Evolutionary conservation across 2,113 vertebrate species (phyloP).

Genomic region (Callorhinus ursinus): DNA sequence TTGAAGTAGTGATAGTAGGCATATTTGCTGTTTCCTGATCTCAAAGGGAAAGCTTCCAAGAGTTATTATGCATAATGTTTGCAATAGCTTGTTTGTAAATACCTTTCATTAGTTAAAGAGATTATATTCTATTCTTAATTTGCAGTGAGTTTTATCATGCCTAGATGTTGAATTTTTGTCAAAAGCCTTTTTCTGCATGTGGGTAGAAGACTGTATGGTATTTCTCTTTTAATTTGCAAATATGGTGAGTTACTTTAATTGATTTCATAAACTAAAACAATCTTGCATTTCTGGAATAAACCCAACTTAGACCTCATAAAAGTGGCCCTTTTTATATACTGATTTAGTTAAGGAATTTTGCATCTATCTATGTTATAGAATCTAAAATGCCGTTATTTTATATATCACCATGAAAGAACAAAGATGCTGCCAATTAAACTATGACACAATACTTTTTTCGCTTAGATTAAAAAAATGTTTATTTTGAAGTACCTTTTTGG

Average conservation of each 20-base stretch:
- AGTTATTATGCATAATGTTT: background rate
- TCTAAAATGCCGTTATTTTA: background rate
- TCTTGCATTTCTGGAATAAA: background rate
- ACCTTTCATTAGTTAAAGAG: background rate
- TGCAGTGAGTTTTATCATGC: background rate
- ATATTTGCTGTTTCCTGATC: background rate
- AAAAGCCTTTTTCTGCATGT: background rate
- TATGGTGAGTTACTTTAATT: background rate
- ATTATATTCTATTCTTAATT: conserved; percentile 9
- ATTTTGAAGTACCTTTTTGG: conserved; percentile 1
- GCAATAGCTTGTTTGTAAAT: background rate
- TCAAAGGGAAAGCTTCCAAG: background rate
- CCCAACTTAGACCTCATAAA: background rate
- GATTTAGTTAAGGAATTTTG: background rate
- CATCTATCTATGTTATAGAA: background rate
- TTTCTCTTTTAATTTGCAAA: conserved; percentile 32
- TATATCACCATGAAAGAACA: background rate
- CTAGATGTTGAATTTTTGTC: background rate
- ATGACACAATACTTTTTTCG: background rate
- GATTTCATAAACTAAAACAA: conserved; percentile 21
- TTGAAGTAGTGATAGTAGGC: background rate
- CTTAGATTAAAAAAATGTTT: background rate
- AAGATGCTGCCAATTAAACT: background rate
- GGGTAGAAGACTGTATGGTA: background rate
- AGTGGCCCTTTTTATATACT: background rate